These are phyloP conservation scores for Enchytraeus crypticus DNA, from an alignment of 2,888 invertebrate species.

Conservation along the genomic window DNA sequence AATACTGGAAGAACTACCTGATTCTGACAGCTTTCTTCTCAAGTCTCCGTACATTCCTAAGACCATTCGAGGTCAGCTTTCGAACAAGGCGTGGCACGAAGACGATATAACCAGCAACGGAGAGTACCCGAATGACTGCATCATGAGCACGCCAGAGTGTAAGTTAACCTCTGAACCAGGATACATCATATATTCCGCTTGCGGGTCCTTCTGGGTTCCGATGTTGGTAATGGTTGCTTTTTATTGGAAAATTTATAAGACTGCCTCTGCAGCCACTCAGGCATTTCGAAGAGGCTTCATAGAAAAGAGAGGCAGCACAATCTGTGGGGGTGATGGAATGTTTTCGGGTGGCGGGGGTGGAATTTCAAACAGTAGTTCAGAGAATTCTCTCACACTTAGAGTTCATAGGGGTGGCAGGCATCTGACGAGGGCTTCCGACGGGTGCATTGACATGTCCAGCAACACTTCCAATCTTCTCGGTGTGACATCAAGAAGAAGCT, in stretches of 20 bases:
- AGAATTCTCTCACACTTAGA: slow-evolving; percentile 61
- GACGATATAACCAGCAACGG: too few species aligned
- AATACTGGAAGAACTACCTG: too few species aligned
- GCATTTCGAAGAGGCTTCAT: slow-evolving; percentile 40
- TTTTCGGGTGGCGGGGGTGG: too few species aligned
- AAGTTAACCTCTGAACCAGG: slow-evolving; percentile 54
- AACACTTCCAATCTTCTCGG: not conserved
- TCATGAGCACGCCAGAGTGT: slow-evolving; percentile 21
- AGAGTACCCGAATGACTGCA: too few species aligned
- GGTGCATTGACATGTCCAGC: not conserved
- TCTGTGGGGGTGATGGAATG: not conserved
- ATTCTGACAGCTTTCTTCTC: too few species aligned
- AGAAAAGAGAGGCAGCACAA: slow-evolving; percentile 21
- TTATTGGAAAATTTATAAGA: slow-evolving; percentile 91
- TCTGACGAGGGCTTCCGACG: not conserved
- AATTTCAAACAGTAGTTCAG: slow-evolving; percentile 10
- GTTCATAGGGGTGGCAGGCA: slow-evolving; percentile 67
- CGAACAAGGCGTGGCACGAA: too few species aligned
- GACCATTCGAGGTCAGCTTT: too few species aligned
- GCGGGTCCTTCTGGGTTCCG: slow-evolving; percentile 95
- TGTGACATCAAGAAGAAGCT: not conserved
- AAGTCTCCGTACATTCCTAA: too few species aligned
- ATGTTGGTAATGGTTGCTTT: slow-evolving; percentile 97
- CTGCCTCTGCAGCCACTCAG: slow-evolving; percentile 57
- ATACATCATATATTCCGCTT: slow-evolving; percentile 90